Evolutionary conservation across 1,140 invertebrate genomes (phyloP).

Genomic region (Musca vetustissima): DNA sequence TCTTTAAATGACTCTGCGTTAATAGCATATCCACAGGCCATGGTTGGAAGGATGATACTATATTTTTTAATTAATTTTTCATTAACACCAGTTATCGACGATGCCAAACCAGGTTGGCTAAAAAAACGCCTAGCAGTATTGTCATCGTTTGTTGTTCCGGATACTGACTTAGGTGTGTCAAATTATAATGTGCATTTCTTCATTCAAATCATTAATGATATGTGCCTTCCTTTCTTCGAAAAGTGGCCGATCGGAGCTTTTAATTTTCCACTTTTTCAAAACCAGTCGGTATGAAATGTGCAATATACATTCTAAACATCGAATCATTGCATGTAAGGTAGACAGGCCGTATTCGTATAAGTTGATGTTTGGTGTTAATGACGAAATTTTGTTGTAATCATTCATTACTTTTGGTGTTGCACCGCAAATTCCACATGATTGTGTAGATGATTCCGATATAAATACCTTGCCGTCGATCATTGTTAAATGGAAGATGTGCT

Average conservation of each 20-base stretch:
- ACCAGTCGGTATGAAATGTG: neutral
- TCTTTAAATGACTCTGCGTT: neutral
- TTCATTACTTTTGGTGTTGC: slow-evolving; percentile 11
- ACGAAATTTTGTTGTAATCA: neutral
- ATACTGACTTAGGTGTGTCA: neutral
- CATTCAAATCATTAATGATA: neutral
- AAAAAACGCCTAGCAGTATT: neutral
- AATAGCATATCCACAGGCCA: neutral
- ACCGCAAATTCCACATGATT: slow-evolving; percentile 11
- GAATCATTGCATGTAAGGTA: slow-evolving; percentile 3
- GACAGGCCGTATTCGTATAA: slow-evolving; percentile 5
- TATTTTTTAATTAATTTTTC: neutral
- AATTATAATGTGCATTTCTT: neutral
- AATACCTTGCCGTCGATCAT: slow-evolving; percentile 17
- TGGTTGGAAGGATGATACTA: neutral
- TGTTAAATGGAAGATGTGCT: slow-evolving; percentile 6
- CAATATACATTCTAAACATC: slow-evolving; percentile 10
- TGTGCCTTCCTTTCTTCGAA: neutral
- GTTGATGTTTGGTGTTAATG: neutral
- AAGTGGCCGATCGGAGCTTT: neutral
- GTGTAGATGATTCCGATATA: slow-evolving; percentile 15
- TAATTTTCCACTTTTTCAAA: neutral
- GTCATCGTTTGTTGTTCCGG: neutral
- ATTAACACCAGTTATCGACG: neutral
- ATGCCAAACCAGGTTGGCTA: neutral